These are phyloP conservation scores for Embiotoca jacksoni DNA, from an alignment of 2,113 vertebrate genomes.

Conservation along the genomic window DNA sequence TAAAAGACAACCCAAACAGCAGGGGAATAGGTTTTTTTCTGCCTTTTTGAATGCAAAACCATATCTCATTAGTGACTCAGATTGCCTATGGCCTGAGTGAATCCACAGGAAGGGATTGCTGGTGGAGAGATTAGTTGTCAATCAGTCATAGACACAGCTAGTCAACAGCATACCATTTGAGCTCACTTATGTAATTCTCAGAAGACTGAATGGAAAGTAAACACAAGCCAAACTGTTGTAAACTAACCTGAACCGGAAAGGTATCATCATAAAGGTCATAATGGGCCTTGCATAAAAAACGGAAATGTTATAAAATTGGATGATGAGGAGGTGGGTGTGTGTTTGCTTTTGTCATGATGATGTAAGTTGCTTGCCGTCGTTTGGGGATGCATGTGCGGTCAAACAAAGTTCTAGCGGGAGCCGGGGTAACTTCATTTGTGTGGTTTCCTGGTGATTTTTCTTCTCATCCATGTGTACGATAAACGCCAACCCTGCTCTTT, in stretches of 20 bases:
- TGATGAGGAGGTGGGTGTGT: neutral
- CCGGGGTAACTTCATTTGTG: neutral
- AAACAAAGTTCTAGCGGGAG: neutral
- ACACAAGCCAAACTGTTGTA: neutral
- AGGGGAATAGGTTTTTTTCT: neutral
- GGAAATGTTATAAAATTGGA: neutral
- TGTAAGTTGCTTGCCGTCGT: neutral
- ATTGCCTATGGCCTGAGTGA: conserved; percentile 8
- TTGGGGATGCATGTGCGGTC: neutral
- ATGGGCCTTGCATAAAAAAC: neutral
- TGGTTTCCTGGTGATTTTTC: neutral
- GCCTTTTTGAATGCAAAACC: neutral
- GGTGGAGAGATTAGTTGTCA: conserved; percentile 64
- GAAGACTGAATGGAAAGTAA: conserved; percentile 19
- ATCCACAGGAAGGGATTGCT: conserved; percentile 34
- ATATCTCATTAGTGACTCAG: neutral
- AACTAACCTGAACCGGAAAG: neutral
- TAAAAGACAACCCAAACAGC: neutral
- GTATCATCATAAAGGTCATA: neutral
- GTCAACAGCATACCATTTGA: conserved; percentile 31
- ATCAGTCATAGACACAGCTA: conserved; percentile 45
- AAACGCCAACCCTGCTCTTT: neutral
- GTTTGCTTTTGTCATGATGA: neutral
- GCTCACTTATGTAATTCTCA: conserved; percentile 63
- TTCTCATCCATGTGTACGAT: neutral